Conservation (phyloP, 2,113 vertebrate species). For the Sakesphorus luctuosus region DNA sequence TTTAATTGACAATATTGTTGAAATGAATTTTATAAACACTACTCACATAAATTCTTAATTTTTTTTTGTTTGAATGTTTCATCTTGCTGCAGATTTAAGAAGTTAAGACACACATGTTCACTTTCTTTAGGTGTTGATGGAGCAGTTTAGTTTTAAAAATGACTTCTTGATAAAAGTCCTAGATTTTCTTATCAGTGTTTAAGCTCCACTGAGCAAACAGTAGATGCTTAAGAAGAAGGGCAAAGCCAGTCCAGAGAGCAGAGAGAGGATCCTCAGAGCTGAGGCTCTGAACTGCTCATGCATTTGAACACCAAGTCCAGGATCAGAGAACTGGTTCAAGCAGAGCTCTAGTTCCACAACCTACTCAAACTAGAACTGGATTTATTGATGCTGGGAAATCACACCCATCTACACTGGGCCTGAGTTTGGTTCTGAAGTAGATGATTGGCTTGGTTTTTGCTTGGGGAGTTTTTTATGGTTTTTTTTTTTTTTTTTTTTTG, state of each 20-base stretch:
- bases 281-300: not conserved
- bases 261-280: not conserved
- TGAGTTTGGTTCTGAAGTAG: not conserved
- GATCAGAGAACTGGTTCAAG: not conserved
- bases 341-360: rapidly evolving
- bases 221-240: not conserved
- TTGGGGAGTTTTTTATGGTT: not conserved
- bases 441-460: not conserved
- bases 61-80: not conserved
- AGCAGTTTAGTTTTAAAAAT: not conserved
- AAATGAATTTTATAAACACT: conserved; percentile 24
- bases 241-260: not conserved
- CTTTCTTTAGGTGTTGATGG: conserved; percentile 1
- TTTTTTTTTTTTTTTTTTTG: not conserved
- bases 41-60: not conserved
- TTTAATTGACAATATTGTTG: conserved; percentile 38
- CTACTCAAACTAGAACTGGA: not conserved
- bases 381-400: not conserved
- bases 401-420: rapidly evolving
- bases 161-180: not conserved
- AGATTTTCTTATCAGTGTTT: not conserved
- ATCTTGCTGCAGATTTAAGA: conserved; percentile 16
- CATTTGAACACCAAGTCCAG: not conserved
- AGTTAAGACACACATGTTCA: not conserved
- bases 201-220: not conserved